Base-by-base conservation (phyloP, 2,888 invertebrate species). In the Corbicula japonica region DNA sequence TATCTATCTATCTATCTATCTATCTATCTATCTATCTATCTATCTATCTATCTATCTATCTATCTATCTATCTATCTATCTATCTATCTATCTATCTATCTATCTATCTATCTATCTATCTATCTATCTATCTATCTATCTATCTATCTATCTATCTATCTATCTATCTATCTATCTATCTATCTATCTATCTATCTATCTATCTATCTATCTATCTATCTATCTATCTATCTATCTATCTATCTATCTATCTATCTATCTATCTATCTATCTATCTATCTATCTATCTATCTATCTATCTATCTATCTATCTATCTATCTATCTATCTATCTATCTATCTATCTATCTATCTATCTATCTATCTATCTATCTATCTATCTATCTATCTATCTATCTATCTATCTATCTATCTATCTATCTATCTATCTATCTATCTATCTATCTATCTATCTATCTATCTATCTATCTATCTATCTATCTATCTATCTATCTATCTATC, bases 241-340 rank as follows among this genome's bases (percentile, higher is more conserved):
- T 41, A 41, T 41, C 41, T 15, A 41, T 41, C 10, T 15, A 41
- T 12, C 15, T 41, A 41, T 12, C 10, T 15, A 50, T 50, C 50
- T 50, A 50, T 50, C 50, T 10, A 50, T 50, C 50, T 50, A 50
- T 50, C 50, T 50, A 50, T 10, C 50, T 10, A 50, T 10, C 50
- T 10, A 50, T 50, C 50, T 50, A 50, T 10, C 50, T 50, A 50
- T 10, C 50, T 50, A 50, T 50, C 50, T 10, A 50, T 10, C 50
- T 50, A 50, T 50, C 50, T 50, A 50, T 50, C 50, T 50, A 50
- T 10, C 50, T 10, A 50, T 10, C 50, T 50, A 50, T 50, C 50
- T 50, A 50, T 10, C 50, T 10, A 50, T 41, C 41, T 50, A 50
- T 10, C 50, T 50, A 50, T 50, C 50, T 50, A 50, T 50, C 50